These are phyloP conservation scores for Drosophila elegans DNA, from an alignment of 1,140 invertebrate species.

Conservation along the genomic window DNA sequence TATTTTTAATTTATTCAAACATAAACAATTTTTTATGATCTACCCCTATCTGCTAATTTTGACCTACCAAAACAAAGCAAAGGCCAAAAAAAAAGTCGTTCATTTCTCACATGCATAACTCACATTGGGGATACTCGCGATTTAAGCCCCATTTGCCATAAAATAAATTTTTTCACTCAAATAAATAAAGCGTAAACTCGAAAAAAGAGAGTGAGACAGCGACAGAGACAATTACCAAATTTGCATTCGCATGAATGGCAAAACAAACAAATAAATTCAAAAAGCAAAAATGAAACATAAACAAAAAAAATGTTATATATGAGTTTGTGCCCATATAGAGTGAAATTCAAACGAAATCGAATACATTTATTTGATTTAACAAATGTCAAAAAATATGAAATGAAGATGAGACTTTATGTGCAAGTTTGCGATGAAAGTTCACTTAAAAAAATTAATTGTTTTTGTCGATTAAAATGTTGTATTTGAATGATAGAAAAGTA, in stretches of 20 bases:
- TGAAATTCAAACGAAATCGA: conserved; percentile 35
- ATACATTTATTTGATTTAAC: conserved; percentile 73
- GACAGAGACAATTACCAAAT: conserved; percentile 70
- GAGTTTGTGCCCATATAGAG: conserved; percentile 11
- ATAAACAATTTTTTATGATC: conserved; percentile 14
- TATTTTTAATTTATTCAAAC: conserved; percentile 5
- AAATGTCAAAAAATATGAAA: conserved; percentile 77
- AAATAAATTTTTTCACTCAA: conserved; percentile 62
- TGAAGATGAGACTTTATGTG: conserved; percentile 65
- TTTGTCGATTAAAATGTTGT: too few species aligned
- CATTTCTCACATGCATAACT: conserved; percentile 49
- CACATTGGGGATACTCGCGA: conserved; percentile 33
- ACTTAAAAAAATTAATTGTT: conserved; percentile 26
- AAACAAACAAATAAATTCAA: conserved; percentile 82
- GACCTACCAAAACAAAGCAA: background rate
- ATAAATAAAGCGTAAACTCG: conserved; percentile 53
- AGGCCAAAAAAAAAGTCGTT: conserved; percentile 1
- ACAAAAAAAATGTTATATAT: conserved; percentile 44
- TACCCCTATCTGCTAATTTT: conserved; percentile 6
- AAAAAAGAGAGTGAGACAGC: conserved; percentile 18
- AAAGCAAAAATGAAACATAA: conserved; percentile 72
- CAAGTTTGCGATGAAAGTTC: conserved; percentile 58
- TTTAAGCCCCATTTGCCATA: conserved; percentile 60
- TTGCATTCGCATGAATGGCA: conserved; percentile 75
- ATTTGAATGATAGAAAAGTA: too few species aligned